These are phyloP conservation scores for Melinopterus prodromus DNA, from an alignment of 2,888 invertebrate species.

Conservation along the genomic window DNA sequence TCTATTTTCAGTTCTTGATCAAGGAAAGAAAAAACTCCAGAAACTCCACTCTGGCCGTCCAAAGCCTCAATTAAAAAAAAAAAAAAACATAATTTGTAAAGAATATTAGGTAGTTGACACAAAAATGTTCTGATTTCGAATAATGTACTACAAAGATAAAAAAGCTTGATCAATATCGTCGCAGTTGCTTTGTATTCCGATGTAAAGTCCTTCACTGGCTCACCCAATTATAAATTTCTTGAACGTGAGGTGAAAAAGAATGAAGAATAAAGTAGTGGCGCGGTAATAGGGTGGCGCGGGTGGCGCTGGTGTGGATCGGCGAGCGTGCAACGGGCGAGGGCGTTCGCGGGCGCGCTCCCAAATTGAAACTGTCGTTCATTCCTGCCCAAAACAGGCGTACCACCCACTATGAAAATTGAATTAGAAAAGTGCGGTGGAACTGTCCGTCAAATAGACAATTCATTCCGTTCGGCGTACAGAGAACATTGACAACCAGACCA, in stretches of 20 bases:
- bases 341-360: slow-evolving; percentile 32
- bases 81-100: too few relatives aligned
- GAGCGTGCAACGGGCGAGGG: slow-evolving; percentile 12
- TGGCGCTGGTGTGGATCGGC: slow-evolving; percentile 27
- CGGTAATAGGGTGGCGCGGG: background rate
- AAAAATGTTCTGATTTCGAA: too few relatives aligned
- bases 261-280: background rate
- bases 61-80: too few relatives aligned
- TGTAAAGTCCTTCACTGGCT: too few relatives aligned
- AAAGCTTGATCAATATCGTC: too few relatives aligned
- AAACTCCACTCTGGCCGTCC: too few relatives aligned
- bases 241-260: slow-evolving; percentile 13
- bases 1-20: too few relatives aligned
- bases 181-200: too few relatives aligned
- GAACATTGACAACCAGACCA: slow-evolving; percentile 18
- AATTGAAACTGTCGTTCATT: slow-evolving; percentile 52
- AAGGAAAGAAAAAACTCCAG: too few relatives aligned
- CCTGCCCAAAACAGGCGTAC: slow-evolving; percentile 49
- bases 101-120: too few relatives aligned
- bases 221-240: background rate
- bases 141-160: too few relatives aligned
- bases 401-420: slow-evolving; percentile 51
- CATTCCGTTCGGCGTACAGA: slow-evolving; percentile 28
- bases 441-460: slow-evolving; percentile 46
- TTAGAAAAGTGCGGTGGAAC: slow-evolving; percentile 50